phyloP scores from a whole-genome alignment of 2,888 invertebrate species.

The Patella ulyssiponensis region DNA sequence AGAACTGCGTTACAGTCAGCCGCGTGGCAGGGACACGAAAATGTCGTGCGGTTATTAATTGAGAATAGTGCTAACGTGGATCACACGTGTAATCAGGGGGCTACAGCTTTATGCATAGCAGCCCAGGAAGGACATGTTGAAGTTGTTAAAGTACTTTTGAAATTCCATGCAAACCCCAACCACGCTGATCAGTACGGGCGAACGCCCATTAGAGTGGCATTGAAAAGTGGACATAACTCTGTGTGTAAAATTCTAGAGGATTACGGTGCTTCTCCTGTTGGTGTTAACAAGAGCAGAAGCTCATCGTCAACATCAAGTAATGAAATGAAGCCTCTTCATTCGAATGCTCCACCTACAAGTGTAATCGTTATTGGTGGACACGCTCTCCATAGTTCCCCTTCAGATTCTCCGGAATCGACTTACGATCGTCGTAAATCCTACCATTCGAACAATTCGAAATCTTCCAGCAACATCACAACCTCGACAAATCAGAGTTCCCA shows the following conservation, averaged over 20 bases:
- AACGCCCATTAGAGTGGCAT: constrained; percentile 81
- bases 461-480: constrained; percentile 80
- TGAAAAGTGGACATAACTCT: constrained; percentile 90
- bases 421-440: constrained; percentile 72
- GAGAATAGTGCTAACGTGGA: constrained; percentile 87
- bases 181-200: constrained; percentile 73
- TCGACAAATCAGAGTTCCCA: constrained; percentile 74
- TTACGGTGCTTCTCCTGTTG: constrained; percentile 77
- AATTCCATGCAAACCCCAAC: constrained; percentile 72
- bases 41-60: constrained; percentile 83
- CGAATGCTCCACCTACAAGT: constrained; percentile 12
- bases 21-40: constrained; percentile 93
- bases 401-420: constrained; percentile 72
- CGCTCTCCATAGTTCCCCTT: constrained; percentile 53
- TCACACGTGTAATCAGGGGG: constrained; percentile 95
- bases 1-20: constrained; percentile 94
- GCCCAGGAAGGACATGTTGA: constrained; percentile 96
- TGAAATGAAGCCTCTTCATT: constrained; percentile 46
- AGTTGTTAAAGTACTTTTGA: constrained; percentile 82
- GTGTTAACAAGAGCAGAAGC: constrained; percentile 57
- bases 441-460: constrained; percentile 76
- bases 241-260: constrained; percentile 76
- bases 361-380: neutral
- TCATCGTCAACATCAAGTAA: constrained; percentile 61
- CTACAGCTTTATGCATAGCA: constrained; percentile 93